Evolutionary conservation across 1,140 invertebrate species (phyloP), one percentile per base, ranked within the genome.

Genomic region (Musca vetustissima): DNA sequence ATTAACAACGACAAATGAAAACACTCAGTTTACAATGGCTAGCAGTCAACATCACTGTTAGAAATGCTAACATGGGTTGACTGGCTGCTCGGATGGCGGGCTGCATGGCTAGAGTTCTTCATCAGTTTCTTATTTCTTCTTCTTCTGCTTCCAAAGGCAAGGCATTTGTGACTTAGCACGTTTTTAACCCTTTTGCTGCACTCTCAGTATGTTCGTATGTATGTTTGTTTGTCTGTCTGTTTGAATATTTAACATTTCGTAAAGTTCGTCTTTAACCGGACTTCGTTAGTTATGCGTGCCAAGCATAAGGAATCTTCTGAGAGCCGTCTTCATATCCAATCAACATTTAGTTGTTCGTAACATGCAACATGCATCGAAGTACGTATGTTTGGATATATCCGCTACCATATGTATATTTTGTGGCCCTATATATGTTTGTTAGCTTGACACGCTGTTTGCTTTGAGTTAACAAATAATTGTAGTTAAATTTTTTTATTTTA

Each of bases 1-100:
- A 61, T 61, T 61, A 61, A 61, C 36, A 61, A 61, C 21, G 21
- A 61, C 57, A 61, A 61, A 61, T 61, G 36, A 61, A 61, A 61
- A 61, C 57, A 61, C 57, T 36, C 57, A 61, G 36, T 43, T 43
- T 43, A 43, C 36, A 13, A 43, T 43, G 36, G 36, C 36, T 43
- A 43, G 36, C 36, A 4, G 36, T 43, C 55, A 59, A 32, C 28
- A 17, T 59, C 32, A 2, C n/a, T 52, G 55, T n/a, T n/a, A n/a
- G 14, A 59, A n/a, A 59, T 24, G 4, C 53, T n/a, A 14, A 57
- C 21, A 24, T 14, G 4, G 21, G 25, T 28, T 3, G 55, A n/a
- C 55, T 7, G 55, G 17, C 25, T 14, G 8, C 13, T 32, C 15
- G 24, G 8, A 1, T 55, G 36, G 36, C 28, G 3, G 36, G 1